Evolutionary conservation across 2,113 vertebrate genomes (phyloP), one percentile per base, ranked within the genome.

Genomic region (Diphyllodes magnificus): DNA sequence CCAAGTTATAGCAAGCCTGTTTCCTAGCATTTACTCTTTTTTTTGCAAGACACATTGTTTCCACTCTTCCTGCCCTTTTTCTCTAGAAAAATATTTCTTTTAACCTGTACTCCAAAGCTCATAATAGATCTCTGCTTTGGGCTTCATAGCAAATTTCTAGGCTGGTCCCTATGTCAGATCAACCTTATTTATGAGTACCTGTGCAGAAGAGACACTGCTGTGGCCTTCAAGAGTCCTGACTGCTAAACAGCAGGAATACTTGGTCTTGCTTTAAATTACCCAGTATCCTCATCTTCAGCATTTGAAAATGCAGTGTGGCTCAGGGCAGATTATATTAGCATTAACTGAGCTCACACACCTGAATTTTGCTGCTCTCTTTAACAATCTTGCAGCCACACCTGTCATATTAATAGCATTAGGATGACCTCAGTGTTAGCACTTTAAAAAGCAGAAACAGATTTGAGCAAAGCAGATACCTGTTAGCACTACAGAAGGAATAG

Each of bases 231-330:
- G 4, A 13, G 5, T 57, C 22, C 42, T 15, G 5, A 56, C n/a
- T 79, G 6, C 22, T 57, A 77, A 72, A 70, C 4, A 88, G 17
- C 0, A 15, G 0, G 1, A 50, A 8, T 4, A 8, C 3, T 25
- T 63, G 17, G 9, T 40, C 45, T 77, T 90, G 25, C 25, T 86
- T 93, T 66, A 90, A 86, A 57, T 73, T 37, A 61, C 11, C 8
- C 18, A 56, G 3, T 10, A 23, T 47, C 39, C 44, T 35, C 40
- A 79, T 3, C 61, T 53, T 49, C 68, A 88, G 31, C 44, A n/a
- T 30, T 14, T 86, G 44, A 85, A 78, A 70, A 78, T 47, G 15
- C 1, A 3, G 10, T 23, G 31, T 12, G 8, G 17, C 30, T 79
- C 35, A 35, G 53, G 28, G 25, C 61, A 73, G 22, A 45, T 69